phyloP scores from a whole-genome alignment of 2,797 vertebrate genomes.

The Bradypodion ventrale region DNA sequence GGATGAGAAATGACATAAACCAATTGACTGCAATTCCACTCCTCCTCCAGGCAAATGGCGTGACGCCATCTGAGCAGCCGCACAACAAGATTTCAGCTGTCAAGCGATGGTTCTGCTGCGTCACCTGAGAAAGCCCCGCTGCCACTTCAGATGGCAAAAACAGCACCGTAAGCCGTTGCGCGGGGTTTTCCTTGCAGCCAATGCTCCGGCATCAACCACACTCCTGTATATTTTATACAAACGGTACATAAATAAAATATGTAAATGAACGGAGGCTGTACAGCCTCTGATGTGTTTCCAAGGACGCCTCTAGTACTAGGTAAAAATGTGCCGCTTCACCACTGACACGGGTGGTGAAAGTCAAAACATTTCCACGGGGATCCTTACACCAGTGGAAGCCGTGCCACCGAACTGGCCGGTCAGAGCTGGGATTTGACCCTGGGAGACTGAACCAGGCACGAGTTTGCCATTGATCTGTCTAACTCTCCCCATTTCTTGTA shows the following conservation, averaged over 20 bases:
- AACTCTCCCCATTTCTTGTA: too few species aligned
- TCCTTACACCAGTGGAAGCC: not conserved
- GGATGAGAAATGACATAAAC: too few species aligned
- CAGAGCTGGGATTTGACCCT: too few species aligned
- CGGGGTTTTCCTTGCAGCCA: not conserved
- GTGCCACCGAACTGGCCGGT: too few species aligned
- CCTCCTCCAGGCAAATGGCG: too few species aligned
- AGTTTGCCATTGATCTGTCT: too few species aligned
- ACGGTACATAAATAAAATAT: constrained; percentile 1
- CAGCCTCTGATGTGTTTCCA: not conserved
- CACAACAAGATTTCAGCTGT: not conserved
- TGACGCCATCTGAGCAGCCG: too few species aligned
- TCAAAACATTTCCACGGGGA: fast-evolving
- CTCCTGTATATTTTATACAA: not conserved
- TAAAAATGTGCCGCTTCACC: too few species aligned
- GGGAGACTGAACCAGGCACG: too few species aligned
- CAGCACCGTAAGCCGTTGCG: not conserved
- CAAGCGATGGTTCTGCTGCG: not conserved
- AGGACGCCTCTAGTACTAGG: not conserved
- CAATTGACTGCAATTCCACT: too few species aligned
- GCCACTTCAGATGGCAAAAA: not conserved
- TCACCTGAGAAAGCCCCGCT: not conserved
- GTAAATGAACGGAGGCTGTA: not conserved
- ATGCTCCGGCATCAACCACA: not conserved
- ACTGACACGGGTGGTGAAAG: not conserved